These are phyloP conservation scores for Podarcis lilfordi DNA, from an alignment of 2,797 vertebrate genomes.

Conservation along the genomic window DNA sequence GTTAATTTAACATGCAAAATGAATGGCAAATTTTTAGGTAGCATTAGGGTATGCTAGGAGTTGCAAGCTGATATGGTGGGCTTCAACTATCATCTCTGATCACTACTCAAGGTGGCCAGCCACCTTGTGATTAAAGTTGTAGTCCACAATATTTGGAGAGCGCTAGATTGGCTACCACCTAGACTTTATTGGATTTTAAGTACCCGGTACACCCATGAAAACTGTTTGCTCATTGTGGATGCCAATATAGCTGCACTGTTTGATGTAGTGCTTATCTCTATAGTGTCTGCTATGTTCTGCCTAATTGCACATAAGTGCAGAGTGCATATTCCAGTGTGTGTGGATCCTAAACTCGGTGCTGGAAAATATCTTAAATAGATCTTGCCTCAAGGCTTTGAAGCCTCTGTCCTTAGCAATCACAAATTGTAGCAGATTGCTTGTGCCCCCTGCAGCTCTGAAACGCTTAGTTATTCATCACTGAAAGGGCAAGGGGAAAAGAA, in stretches of 20 bases:
- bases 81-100: too few species aligned
- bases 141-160: background rate
- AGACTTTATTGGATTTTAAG: background rate
- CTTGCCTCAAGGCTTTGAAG: background rate
- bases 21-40: background rate
- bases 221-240: background rate
- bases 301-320: conserved; percentile 1
- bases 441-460: background rate
- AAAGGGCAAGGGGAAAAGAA: background rate
- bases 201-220: conserved; percentile 28
- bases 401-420: background rate
- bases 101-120: background rate
- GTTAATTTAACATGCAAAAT: background rate
- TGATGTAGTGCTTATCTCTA: background rate
- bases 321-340: background rate
- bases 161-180: background rate
- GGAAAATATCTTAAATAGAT: background rate
- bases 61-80: background rate
- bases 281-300: background rate
- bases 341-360: background rate
- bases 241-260: fast-evolving
- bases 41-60: background rate
- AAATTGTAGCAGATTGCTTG: background rate
- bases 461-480: background rate
- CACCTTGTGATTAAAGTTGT: background rate